phyloP scores from a whole-genome alignment of 2,888 invertebrate genomes.

The Oscheius sp. region DNA sequence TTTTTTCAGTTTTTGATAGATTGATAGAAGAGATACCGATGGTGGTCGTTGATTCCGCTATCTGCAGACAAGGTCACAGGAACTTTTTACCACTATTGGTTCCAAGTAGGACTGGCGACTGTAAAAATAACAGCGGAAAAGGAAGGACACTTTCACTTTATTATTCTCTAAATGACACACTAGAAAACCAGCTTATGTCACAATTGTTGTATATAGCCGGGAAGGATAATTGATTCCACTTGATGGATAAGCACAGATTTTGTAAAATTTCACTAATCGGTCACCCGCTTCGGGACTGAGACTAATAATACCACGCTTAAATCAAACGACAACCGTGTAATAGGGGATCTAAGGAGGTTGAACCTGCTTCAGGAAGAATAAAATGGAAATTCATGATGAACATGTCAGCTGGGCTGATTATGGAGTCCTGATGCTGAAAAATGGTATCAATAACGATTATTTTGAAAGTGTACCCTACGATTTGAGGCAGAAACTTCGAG shows the following conservation, averaged over 20 bases:
- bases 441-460: background rate
- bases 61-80: constrained; percentile 7
- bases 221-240: too few relatives aligned
- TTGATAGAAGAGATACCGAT: too few relatives aligned
- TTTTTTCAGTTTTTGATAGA: too few relatives aligned
- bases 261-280: background rate
- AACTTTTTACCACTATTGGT: background rate
- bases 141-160: background rate
- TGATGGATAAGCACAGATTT: background rate
- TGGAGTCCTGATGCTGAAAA: constrained; percentile 25
- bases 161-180: background rate
- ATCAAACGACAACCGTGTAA: constrained; percentile 60
- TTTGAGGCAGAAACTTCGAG: constrained; percentile 31
- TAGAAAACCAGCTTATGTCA: background rate
- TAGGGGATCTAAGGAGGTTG: constrained; percentile 66
- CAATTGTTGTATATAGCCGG: background rate
- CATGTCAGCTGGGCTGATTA: constrained; percentile 36
- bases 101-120: background rate
- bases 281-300: constrained; percentile 17
- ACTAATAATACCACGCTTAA: constrained; percentile 24
- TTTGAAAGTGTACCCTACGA: constrained; percentile 20
- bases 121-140: background rate
- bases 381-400: constrained; percentile 50
- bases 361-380: constrained; percentile 65
- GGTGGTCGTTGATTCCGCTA: too few relatives aligned